phyloP scores from a whole-genome alignment of 2,888 invertebrate species.

The Drosophila prostipennis region DNA sequence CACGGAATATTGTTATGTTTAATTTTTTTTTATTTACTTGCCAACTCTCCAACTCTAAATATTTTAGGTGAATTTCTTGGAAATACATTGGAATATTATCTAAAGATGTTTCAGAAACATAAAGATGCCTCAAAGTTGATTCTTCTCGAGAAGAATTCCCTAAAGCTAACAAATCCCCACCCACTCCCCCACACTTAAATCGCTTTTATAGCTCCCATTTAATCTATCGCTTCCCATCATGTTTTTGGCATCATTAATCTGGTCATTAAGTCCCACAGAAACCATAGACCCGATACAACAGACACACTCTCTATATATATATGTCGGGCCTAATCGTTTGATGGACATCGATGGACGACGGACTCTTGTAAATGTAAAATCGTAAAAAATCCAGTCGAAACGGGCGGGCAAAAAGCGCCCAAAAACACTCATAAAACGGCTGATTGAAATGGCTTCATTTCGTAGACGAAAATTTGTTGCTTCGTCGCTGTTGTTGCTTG shows the following conservation, averaged over 20 bases:
- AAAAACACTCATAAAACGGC: slow-evolving; percentile 50
- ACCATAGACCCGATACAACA: slow-evolving; percentile 34
- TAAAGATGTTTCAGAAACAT: slow-evolving; percentile 8
- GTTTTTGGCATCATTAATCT: slow-evolving; percentile 71
- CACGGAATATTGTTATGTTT: too few relatives aligned
- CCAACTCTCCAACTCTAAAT: not conserved
- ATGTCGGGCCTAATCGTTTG: slow-evolving; percentile 57
- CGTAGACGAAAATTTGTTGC: slow-evolving; percentile 37
- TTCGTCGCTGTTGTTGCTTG: slow-evolving; percentile 33
- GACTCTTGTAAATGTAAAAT: slow-evolving; percentile 56
- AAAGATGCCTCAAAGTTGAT: slow-evolving; percentile 1
- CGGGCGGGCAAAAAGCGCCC: slow-evolving; percentile 50
- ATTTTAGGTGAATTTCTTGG: slow-evolving; percentile 2
- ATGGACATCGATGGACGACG: slow-evolving; percentile 48
- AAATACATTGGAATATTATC: slow-evolving; percentile 7
- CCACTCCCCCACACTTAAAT: slow-evolving; percentile 17
- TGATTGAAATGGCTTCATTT: slow-evolving; percentile 67
- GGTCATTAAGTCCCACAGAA: slow-evolving; percentile 56
- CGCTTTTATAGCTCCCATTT: slow-evolving; percentile 36
- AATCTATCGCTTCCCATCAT: slow-evolving; percentile 50
- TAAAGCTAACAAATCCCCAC: not conserved
- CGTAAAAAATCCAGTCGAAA: slow-evolving; percentile 55
- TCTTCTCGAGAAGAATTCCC: not conserved
- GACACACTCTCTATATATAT: slow-evolving; percentile 15
- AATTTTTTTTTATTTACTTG: too few relatives aligned